phyloP scores from a whole-genome alignment of 1,140 invertebrate genomes.

The Campoletis sonorensis region DNA sequence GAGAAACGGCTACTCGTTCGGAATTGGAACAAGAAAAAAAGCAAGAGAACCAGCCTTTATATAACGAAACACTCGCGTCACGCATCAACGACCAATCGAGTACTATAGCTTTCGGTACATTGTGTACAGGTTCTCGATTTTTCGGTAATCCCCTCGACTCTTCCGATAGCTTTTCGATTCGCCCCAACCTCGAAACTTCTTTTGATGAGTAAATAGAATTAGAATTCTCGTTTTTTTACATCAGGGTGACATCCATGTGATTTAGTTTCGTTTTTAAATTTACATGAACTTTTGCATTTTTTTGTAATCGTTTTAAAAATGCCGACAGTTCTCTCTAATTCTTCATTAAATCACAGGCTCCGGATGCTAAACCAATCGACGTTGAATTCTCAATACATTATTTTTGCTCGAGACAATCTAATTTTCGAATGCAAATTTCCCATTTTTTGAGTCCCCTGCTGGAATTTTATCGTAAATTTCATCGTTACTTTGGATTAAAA shows the following conservation, averaged over 20 bases:
- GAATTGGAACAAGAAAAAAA: slow-evolving; percentile 13
- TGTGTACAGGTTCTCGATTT: slow-evolving; percentile 30
- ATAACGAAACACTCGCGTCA: slow-evolving; percentile 23
- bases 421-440: too few species aligned
- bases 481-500: too few species aligned
- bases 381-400: too few species aligned
- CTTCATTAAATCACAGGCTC: too few species aligned
- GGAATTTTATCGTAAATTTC: too few species aligned
- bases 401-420: too few species aligned
- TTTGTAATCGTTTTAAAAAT: background rate
- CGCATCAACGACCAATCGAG: slow-evolving; percentile 24
- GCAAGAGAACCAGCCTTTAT: background rate
- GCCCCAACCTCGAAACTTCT: background rate
- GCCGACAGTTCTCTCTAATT: too few species aligned
- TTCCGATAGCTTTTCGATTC: slow-evolving; percentile 1
- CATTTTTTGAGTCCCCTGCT: too few species aligned
- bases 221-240: background rate
- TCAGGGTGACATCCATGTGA: background rate
- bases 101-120: slow-evolving; percentile 12
- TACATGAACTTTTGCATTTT: background rate
- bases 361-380: too few species aligned
- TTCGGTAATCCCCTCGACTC: slow-evolving; percentile 21
- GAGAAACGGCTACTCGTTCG: slow-evolving; percentile 4
- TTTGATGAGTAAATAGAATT: background rate
- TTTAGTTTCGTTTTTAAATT: background rate